These are phyloP conservation scores for Zaprionus ornatus DNA, from an alignment of 1,140 invertebrate species.

Conservation along the genomic window DNA sequence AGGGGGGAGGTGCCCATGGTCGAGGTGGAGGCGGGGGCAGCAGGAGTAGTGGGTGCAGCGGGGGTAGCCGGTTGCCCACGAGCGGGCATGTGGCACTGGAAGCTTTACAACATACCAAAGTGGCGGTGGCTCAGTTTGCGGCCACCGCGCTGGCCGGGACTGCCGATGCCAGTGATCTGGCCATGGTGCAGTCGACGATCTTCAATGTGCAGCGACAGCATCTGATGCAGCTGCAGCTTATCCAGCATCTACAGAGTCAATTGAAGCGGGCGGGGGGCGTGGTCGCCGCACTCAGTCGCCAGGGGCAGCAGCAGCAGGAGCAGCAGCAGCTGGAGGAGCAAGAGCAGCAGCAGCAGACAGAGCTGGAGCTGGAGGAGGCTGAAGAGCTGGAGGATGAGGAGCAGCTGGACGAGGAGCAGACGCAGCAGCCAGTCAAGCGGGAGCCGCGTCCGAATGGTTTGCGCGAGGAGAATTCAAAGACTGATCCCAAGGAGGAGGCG, in stretches of 20 bases:
- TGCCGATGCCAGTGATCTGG: conserved; percentile 90
- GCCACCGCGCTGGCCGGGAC: conserved; percentile 89
- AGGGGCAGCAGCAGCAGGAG: conserved; percentile 30
- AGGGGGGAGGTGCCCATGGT: neutral
- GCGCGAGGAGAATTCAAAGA: conserved; percentile 69
- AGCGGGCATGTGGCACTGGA: conserved; percentile 88
- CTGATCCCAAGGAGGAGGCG: conserved; percentile 47
- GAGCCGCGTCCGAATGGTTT: conserved; percentile 11
- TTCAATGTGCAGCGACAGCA: conserved; percentile 97
- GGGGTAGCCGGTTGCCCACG: conserved; percentile 43
- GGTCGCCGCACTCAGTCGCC: conserved; percentile 55
- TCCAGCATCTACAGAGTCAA: conserved; percentile 95
- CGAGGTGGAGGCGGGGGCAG: neutral
- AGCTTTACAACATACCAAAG: conserved; percentile 92
- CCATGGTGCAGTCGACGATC: conserved; percentile 93
- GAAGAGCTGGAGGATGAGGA: conserved; percentile 10
- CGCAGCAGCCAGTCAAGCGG: conserved; percentile 10
- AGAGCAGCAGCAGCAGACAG: conserved; percentile 6
- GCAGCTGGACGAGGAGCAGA: neutral
- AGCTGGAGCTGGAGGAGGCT: neutral
- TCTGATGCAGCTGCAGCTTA: conserved; percentile 95
- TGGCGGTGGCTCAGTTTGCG: conserved; percentile 96
- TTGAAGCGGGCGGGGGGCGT: conserved; percentile 83
- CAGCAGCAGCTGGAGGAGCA: conserved; percentile 21
- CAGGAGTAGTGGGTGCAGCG: neutral